phyloP scores from a whole-genome alignment of 2,888 invertebrate species.

The Xestobium rufovillosum region DNA sequence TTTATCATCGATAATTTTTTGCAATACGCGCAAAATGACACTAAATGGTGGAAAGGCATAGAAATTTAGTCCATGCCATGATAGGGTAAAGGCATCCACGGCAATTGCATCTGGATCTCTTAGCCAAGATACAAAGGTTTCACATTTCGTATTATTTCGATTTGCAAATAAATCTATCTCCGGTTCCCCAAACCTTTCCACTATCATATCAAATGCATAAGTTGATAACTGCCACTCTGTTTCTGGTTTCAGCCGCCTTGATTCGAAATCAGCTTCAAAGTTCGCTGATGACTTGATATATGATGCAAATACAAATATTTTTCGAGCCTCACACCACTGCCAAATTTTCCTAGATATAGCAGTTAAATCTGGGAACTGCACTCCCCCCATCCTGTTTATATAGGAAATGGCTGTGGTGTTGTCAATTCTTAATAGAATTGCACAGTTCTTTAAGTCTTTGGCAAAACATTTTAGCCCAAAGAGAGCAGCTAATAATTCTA shows the following conservation, averaged over 20 bases:
- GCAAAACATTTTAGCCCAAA: constrained; percentile 21
- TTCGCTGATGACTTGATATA: constrained; percentile 6
- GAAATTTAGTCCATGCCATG: constrained; percentile 3
- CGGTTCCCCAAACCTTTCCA: constrained; percentile 1
- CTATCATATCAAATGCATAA: too few species aligned
- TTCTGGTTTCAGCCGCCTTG: background rate
- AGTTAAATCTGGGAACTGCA: constrained; percentile 18
- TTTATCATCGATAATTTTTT: too few species aligned
- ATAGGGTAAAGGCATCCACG: constrained; percentile 9
- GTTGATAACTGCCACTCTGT: too few species aligned
- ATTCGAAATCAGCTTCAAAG: constrained; percentile 7
- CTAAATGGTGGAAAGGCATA: constrained; percentile 11
- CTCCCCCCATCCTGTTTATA: too few species aligned
- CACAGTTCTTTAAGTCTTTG: constrained; percentile 9
- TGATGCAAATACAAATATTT: constrained; percentile 5
- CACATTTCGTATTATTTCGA: constrained; percentile 10
- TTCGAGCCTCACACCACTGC: constrained; percentile 13
- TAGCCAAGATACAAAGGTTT: constrained; percentile 5
- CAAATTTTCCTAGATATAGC: constrained; percentile 21
- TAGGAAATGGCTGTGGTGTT: too few species aligned
- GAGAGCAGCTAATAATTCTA: constrained; percentile 21
- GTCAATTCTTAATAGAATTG: constrained; percentile 17
- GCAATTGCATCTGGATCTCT: constrained; percentile 6
- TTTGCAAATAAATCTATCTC: constrained; percentile 9
- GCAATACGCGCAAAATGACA: too few species aligned